Evolutionary conservation across 2,888 invertebrate species (phyloP).

Genomic region (Biston betularia): DNA sequence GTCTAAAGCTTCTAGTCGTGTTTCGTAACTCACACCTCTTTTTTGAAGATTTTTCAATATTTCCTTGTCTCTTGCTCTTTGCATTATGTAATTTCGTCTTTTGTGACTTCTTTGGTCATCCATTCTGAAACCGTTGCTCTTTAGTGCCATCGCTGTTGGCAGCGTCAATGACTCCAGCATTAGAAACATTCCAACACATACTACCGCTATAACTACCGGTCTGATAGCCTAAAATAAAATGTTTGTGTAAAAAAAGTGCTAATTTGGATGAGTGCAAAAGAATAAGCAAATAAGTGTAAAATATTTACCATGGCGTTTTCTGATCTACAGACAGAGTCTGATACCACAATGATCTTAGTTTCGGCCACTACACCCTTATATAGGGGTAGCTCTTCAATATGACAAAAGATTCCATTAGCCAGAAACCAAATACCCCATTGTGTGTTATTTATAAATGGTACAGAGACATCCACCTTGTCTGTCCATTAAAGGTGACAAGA

Average conservation of each 20-base stretch:
- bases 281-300: not conserved
- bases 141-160: slow-evolving; percentile 62
- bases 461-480: slow-evolving; percentile 33
- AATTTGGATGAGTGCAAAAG: not conserved
- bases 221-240: slow-evolving; percentile 61
- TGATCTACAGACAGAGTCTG: slow-evolving; percentile 43
- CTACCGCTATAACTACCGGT: slow-evolving; percentile 53
- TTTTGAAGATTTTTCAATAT: slow-evolving; percentile 58
- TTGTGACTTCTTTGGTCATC: slow-evolving; percentile 68
- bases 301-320: slow-evolving; percentile 61
- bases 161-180: slow-evolving; percentile 58
- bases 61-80: slow-evolving; percentile 61
- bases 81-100: slow-evolving; percentile 69
- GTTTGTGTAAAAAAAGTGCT: not conserved
- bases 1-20: slow-evolving; percentile 51
- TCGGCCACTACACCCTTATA: slow-evolving; percentile 62
- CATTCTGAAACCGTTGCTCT: slow-evolving; percentile 62
- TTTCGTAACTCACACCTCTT: slow-evolving; percentile 53
- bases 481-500: slow-evolving; percentile 24
- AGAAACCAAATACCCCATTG: slow-evolving; percentile 46
- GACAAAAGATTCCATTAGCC: slow-evolving; percentile 73
- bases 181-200: slow-evolving; percentile 62
- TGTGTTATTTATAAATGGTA: slow-evolving; percentile 48
- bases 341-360: slow-evolving; percentile 49
- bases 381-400: slow-evolving; percentile 67